A percentile compares a stretch with the other conserved stretches of the same genome.
These are phyloP conservation scores for Mastomys natalensis DNA, from an alignment of 2,113 vertebrate species.

Conservation along the genomic window DNA sequence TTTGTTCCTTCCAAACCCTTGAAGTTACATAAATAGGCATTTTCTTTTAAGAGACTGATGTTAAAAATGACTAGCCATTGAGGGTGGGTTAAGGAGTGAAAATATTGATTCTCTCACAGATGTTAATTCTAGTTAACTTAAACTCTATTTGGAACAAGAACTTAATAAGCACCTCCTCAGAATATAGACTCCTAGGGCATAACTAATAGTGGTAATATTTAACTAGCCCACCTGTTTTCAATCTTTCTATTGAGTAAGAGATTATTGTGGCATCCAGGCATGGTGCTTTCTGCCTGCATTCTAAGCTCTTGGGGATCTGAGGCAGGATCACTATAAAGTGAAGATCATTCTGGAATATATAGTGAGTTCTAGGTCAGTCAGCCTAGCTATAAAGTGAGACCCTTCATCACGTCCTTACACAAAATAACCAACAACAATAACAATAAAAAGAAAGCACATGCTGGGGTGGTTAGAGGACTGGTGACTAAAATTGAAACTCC, in stretches of 20 bases:
- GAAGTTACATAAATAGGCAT: background rate
- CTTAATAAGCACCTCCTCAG: background rate
- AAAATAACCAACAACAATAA: background rate
- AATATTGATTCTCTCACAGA: background rate
- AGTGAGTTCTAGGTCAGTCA: background rate
- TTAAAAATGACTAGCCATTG: background rate
- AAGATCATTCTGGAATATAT: background rate
- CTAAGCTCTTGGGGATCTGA: background rate
- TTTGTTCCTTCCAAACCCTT: conserved; percentile 22
- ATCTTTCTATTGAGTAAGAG: background rate
- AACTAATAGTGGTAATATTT: background rate
- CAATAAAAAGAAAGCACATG: background rate
- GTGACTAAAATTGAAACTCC: background rate
- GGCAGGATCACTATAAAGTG: background rate
- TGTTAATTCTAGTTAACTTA: background rate
- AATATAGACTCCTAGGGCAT: background rate
- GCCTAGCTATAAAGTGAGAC: background rate
- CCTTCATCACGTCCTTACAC: background rate
- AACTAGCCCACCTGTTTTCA: background rate
- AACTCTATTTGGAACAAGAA: conserved; percentile 13
- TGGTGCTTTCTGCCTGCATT: background rate
- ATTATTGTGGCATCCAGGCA: too few species aligned
- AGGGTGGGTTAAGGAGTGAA: background rate
- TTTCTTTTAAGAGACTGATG: background rate
- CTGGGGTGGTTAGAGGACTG: too few species aligned